Percentiles rank a stretch among this genome's conserved stretches.
Conservation (phyloP, 30 jellyfish, hydroid and myxozoan species). For the Hydractinia echinata region DNA sequence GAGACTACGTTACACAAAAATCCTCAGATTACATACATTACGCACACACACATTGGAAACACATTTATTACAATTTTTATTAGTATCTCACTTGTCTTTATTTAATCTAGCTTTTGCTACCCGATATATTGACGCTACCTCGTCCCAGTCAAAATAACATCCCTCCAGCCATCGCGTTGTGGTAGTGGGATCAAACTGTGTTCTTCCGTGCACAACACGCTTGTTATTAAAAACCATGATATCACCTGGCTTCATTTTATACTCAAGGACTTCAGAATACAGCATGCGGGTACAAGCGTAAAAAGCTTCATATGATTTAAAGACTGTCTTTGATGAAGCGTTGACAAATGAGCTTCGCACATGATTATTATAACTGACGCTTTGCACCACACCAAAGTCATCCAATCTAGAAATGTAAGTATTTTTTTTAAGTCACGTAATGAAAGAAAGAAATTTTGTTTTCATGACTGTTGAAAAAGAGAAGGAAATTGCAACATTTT, state of each 20-base stretch:
- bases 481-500: no score
- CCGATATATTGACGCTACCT: slow-evolving; percentile 18
- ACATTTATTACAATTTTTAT: no score
- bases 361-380: slow-evolving; percentile 45
- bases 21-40: no score
- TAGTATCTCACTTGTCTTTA: not conserved
- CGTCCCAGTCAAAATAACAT: slow-evolving; percentile 81
- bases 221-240: slow-evolving; percentile 53
- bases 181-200: slow-evolving; percentile 45
- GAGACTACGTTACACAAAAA: no score
- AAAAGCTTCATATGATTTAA: slow-evolving; percentile 52
- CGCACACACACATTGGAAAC: no score
- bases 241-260: slow-evolving; percentile 52
- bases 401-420: slow-evolving; percentile 36
- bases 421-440: no score
- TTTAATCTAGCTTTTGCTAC: not conserved
- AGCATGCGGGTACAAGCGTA: slow-evolving; percentile 23
- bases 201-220: slow-evolving; percentile 71
- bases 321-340: slow-evolving; percentile 65
- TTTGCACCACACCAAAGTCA: slow-evolving; percentile 48
- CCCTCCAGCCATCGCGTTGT: slow-evolving; percentile 44
- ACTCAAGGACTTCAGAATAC: slow-evolving; percentile 30
- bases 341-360: slow-evolving; percentile 66
- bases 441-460: no score
- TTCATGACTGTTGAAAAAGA: no score